Evolutionary conservation across 2,888 invertebrate species (phyloP), one percentile per base, ranked within the genome.

Genomic region (Drosophila fungiperda): DNA sequence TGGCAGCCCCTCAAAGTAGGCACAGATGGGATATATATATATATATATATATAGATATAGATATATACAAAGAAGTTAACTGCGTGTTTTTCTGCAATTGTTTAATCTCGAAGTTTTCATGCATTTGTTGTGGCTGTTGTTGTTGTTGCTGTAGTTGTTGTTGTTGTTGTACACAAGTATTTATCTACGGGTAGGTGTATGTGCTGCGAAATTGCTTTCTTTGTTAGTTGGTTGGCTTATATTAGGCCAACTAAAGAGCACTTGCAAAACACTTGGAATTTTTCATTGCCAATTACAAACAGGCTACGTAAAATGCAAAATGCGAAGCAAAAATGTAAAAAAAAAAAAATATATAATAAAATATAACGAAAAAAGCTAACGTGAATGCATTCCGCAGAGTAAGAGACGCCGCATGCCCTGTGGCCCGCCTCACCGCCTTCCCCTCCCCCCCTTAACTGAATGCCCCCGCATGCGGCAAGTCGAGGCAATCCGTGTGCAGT

Each of bases 211-310:
- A 78, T 76, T 73, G 79, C 75, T 68, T 66, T 73, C 63, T 81
- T 81, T 81, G 78, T 68, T 63, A 45, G 55, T 74, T 68, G 62
- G 78, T 76, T 69, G 62, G 52, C 64, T 72, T 77, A 65, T 62
- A 81, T 81, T 78, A 66, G 79, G 62, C 76, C 76, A 80, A 55
- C 80, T 68, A 65, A 65, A 71, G 79, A 73, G 79, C 73, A 75
- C 73, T 80, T 75, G 79, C 82, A 82, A 80, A 82, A 80, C 80
- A 82, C 82, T 74, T 82, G 82, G 83, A 81, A 81, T 81, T 81
- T 80, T 80, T 81, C 80, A 81, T 74, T 81, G 81, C 83, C 81
- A 81, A 81, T 81, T 81, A 81, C 80, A 76, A 79, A 68, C 68
- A 68, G 65, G 65, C 75, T 54, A 68, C 42, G 63, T 64, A 63